These are phyloP conservation scores for Hypselothyrea guttata DNA, from an alignment of 2,888 invertebrate genomes.

Conservation along the genomic window DNA sequence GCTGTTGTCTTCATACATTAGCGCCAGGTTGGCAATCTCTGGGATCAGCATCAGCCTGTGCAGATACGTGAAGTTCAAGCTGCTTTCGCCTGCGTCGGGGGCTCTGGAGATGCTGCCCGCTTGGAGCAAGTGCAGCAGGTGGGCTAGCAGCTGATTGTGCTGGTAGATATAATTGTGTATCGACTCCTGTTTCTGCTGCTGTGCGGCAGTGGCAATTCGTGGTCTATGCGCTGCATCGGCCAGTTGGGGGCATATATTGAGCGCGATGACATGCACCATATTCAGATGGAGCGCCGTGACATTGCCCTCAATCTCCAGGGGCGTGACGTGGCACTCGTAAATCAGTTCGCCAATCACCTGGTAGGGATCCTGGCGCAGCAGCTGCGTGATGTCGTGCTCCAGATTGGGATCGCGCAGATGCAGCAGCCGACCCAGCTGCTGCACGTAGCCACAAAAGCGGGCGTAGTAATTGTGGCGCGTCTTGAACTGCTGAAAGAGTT, in stretches of 20 bases:
- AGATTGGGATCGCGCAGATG: slow-evolving; percentile 78
- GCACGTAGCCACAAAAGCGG: slow-evolving; percentile 77
- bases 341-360: slow-evolving; percentile 87
- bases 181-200: slow-evolving; percentile 63
- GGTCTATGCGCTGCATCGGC: slow-evolving; percentile 23
- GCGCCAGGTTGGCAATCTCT: slow-evolving; percentile 59
- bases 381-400: slow-evolving; percentile 69
- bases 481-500: slow-evolving; percentile 79
- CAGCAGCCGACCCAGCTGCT: slow-evolving; percentile 80
- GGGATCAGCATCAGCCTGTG: slow-evolving; percentile 60
- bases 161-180: slow-evolving; percentile 79
- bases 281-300: slow-evolving; percentile 88
- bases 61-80: slow-evolving; percentile 64
- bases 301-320: slow-evolving; percentile 87
- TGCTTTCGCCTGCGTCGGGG: slow-evolving; percentile 3
- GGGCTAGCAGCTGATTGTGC: slow-evolving; percentile 77
- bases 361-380: slow-evolving; percentile 82
- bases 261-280: slow-evolving; percentile 88
- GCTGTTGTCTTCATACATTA: slow-evolving; percentile 63
- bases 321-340: slow-evolving; percentile 86
- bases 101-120: slow-evolving; percentile 20
- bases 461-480: slow-evolving; percentile 78
- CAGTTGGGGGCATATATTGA: slow-evolving; percentile 87
- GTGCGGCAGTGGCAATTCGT: slow-evolving; percentile 2
- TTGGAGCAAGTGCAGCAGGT: slow-evolving; percentile 73